Evolutionary conservation across 2,113 vertebrate species (phyloP).

Genomic region (Oostethus manadensis): DNA sequence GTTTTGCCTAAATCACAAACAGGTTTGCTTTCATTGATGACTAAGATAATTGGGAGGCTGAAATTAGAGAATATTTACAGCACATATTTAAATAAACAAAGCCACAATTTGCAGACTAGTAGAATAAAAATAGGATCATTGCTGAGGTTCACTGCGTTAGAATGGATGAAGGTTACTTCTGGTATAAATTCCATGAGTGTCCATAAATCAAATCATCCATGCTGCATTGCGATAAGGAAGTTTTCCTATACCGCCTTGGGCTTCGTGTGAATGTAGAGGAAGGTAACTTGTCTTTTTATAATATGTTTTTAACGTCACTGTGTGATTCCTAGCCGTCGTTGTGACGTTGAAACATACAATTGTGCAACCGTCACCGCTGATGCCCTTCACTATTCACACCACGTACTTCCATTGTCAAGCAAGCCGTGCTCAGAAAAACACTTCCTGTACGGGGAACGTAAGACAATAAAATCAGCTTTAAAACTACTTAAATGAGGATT

Average conservation of each 20-base stretch:
- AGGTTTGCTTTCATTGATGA: too few relatives aligned
- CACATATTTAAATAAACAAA: too few relatives aligned
- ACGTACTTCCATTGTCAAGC: slow-evolving; percentile 21
- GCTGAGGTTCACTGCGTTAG: too few relatives aligned
- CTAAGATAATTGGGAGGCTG: too few relatives aligned
- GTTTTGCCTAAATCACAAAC: too few relatives aligned
- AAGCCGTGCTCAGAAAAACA: not conserved
- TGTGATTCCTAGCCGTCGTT: not conserved
- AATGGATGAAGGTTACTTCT: too few relatives aligned
- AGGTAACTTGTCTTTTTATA: not conserved
- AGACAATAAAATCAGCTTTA: slow-evolving; percentile 13
- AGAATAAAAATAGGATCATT: too few relatives aligned
- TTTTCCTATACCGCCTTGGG: slow-evolving; percentile 1
- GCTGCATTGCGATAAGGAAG: slow-evolving; percentile 17
- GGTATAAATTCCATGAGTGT: too few relatives aligned
- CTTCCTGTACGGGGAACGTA: slow-evolving; percentile 10
- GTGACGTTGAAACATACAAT: not conserved
- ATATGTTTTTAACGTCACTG: too few relatives aligned
- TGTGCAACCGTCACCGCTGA: slow-evolving; percentile 13
- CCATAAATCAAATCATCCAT: not conserved
- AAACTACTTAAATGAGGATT: not conserved
- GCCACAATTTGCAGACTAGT: too few relatives aligned
- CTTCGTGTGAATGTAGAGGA: not conserved
- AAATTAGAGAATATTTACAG: too few relatives aligned
- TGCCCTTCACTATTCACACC: slow-evolving; percentile 36